Evolutionary conservation across 2,888 invertebrate species (phyloP).

Genomic region (Crossocerus cetratus): DNA sequence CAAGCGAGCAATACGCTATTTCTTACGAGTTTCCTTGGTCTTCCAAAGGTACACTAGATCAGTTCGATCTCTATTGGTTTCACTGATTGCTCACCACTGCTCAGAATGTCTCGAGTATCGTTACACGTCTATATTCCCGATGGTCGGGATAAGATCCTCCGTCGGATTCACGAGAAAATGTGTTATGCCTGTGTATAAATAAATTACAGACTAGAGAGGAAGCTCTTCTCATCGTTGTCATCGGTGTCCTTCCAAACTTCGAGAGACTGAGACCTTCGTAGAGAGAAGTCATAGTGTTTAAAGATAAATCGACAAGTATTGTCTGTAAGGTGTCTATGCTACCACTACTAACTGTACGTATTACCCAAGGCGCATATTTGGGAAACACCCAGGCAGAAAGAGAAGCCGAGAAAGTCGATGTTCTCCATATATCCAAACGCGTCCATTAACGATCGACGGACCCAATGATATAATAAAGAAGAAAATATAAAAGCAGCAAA

Average conservation of each 20-base stretch:
- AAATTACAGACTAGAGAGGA: conserved; percentile 33
- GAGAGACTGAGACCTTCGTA: conserved; percentile 55
- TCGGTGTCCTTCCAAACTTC: conserved; percentile 53
- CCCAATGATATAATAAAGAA: conserved; percentile 37
- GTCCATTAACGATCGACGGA: conserved; percentile 62
- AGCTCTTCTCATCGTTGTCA: conserved; percentile 52
- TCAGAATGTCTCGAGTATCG: too few species aligned
- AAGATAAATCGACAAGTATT: conserved; percentile 43
- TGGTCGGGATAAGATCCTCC: not conserved
- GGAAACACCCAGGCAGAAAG: not conserved
- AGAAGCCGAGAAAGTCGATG: conserved; percentile 1
- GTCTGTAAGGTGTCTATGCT: conserved; percentile 58
- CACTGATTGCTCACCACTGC: too few species aligned
- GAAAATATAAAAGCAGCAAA: conserved; percentile 15
- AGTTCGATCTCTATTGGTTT: conserved; percentile 3
- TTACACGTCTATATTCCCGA: not conserved
- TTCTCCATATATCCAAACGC: conserved; percentile 20
- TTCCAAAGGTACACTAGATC: conserved; percentile 45
- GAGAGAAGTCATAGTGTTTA: conserved; percentile 44
- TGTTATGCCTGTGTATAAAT: conserved; percentile 45
- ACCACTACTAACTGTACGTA: conserved; percentile 24
- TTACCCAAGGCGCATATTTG: not conserved
- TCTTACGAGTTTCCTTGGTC: conserved; percentile 50
- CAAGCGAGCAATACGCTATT: conserved; percentile 50
- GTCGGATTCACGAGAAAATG: conserved; percentile 10